These are phyloP conservation scores for Chiroxiphia lanceolata DNA, from an alignment of 2,797 vertebrate genomes.

Conservation along the genomic window DNA sequence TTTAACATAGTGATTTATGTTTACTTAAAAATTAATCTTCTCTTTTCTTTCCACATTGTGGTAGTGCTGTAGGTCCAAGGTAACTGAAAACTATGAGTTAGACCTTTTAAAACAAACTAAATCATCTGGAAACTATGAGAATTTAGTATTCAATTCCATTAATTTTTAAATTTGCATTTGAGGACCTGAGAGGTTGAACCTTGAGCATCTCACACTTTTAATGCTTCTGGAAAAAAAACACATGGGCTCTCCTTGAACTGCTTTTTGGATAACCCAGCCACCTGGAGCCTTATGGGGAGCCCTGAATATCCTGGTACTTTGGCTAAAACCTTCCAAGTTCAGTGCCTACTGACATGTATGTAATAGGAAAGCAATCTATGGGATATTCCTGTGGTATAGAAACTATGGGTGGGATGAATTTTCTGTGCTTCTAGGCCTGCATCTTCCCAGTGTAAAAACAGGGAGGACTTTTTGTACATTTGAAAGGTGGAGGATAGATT, in stretches of 20 bases:
- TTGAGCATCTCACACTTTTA: background rate
- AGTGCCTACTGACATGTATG: background rate
- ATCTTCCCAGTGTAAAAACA: background rate
- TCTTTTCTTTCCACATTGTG: background rate
- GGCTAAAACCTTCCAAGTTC: background rate
- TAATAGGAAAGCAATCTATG: background rate
- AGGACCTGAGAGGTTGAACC: background rate
- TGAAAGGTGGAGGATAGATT: background rate
- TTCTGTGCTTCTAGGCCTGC: background rate
- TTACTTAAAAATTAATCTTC: background rate
- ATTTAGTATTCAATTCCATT: background rate
- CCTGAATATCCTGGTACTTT: background rate
- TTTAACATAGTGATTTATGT: rapidly evolving
- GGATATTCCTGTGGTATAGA: background rate
- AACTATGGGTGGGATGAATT: background rate
- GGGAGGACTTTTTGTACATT: background rate
- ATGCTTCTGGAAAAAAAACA: background rate
- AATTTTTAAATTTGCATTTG: background rate
- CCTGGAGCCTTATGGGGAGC: background rate
- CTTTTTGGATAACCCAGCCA: background rate
- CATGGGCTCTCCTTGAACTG: background rate
- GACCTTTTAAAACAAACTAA: background rate
- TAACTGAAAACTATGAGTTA: background rate
- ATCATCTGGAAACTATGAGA: background rate
- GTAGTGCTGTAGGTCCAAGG: background rate